Evolutionary conservation across 2,888 invertebrate species (phyloP).

Genomic region (Idaea aversata): DNA sequence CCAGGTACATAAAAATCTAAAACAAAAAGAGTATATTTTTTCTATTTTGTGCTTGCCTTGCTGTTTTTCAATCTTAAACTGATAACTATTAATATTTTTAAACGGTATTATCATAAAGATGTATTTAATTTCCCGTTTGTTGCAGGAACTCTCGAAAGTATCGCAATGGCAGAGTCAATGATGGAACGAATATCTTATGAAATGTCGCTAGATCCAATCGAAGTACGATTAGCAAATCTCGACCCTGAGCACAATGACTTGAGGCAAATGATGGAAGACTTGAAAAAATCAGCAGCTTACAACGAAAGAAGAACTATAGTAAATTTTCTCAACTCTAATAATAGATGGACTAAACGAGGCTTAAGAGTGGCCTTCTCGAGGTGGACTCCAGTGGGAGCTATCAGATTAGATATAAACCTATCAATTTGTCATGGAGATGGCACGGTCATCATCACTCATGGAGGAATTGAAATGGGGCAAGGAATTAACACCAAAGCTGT

Average conservation of each 20-base stretch:
- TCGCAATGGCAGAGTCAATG: constrained; percentile 78
- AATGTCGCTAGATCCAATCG: constrained; percentile 75
- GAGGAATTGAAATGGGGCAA: constrained; percentile 85
- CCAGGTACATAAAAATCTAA: constrained; percentile 35
- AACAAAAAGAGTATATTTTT: background rate
- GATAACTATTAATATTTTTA: no score
- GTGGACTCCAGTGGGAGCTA: constrained; percentile 64
- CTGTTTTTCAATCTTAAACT: no score
- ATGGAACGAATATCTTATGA: constrained; percentile 82
- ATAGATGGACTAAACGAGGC: constrained; percentile 87
- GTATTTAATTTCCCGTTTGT: constrained; percentile 4
- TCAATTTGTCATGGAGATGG: constrained; percentile 82
- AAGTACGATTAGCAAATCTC: constrained; percentile 78
- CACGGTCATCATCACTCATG: constrained; percentile 82
- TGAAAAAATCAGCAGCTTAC: constrained; percentile 77
- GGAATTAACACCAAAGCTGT: constrained; percentile 85
- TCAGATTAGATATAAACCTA: constrained; percentile 70
- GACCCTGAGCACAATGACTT: constrained; percentile 40
- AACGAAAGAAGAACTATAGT: constrained; percentile 66
- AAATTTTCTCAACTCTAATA: constrained; percentile 79
- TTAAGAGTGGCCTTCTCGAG: constrained; percentile 81
- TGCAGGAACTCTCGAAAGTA: constrained; percentile 73
- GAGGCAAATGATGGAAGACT: constrained; percentile 69
- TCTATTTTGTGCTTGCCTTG: background rate
- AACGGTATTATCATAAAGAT: no score